These are phyloP conservation scores for Chaetogeoica ovagalla DNA, from an alignment of 2,888 invertebrate genomes.

Conservation along the genomic window DNA sequence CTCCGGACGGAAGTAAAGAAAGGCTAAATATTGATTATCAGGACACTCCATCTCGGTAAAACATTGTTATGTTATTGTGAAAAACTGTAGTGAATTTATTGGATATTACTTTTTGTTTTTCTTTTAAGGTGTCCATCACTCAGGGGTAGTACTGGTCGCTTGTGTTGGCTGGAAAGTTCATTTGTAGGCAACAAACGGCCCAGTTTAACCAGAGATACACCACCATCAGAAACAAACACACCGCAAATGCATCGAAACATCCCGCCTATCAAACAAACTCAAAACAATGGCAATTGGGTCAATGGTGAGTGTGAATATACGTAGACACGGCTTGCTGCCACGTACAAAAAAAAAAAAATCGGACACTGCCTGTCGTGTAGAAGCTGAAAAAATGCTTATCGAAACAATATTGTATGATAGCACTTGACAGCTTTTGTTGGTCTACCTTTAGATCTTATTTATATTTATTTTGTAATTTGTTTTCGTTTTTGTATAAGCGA, in stretches of 20 bases:
- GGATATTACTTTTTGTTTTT: background rate
- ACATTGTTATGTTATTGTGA: background rate
- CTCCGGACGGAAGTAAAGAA: slow-evolving; percentile 60
- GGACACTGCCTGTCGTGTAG: slow-evolving; percentile 50
- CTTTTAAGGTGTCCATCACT: slow-evolving; percentile 59
- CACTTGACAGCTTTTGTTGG: slow-evolving; percentile 50
- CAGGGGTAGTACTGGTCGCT: slow-evolving; percentile 67
- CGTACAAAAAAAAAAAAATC: slow-evolving; percentile 36
- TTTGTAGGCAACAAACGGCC: slow-evolving; percentile 84
- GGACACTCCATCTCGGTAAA: slow-evolving; percentile 57
- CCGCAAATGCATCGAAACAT: slow-evolving; percentile 51
- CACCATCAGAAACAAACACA: slow-evolving; percentile 53
- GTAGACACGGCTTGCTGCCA: slow-evolving; percentile 46
- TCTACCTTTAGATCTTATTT: slow-evolving; percentile 50
- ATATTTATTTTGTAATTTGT: slow-evolving; percentile 50
- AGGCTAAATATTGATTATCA: slow-evolving; percentile 57
- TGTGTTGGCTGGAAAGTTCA: slow-evolving; percentile 91
- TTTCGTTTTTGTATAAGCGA: slow-evolving; percentile 45
- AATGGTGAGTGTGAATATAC: slow-evolving; percentile 56
- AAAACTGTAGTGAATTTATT: background rate
- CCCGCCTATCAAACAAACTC: slow-evolving; percentile 55
- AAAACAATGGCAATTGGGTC: slow-evolving; percentile 52
- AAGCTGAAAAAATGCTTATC: slow-evolving; percentile 47
- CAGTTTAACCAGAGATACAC: slow-evolving; percentile 66
- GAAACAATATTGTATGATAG: slow-evolving; percentile 35